Evolutionary conservation across 2,113 vertebrate species (phyloP).

Genomic region (Geothlypis trichas): DNA sequence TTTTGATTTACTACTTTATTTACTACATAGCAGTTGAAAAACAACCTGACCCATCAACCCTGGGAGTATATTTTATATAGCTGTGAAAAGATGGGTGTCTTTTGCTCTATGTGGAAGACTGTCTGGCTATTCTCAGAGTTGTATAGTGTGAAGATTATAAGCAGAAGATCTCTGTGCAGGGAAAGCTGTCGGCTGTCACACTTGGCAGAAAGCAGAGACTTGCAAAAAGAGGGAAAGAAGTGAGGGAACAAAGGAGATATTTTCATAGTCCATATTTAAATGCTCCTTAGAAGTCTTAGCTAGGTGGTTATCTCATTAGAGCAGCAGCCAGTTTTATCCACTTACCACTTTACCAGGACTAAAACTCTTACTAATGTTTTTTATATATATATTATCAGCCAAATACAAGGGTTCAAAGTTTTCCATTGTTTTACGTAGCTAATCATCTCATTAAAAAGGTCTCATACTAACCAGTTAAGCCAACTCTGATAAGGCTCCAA

Average conservation of each 20-base stretch:
- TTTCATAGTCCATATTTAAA: neutral
- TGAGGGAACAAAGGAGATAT: neutral
- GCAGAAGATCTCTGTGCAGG: neutral
- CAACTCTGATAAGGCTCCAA: neutral
- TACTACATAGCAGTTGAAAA: constrained; percentile 33
- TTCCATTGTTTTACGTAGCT: neutral
- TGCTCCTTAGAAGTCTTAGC: neutral
- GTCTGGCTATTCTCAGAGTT: neutral
- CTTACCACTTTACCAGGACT: neutral
- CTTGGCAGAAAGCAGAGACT: neutral
- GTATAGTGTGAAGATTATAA: neutral
- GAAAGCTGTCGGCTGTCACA: neutral
- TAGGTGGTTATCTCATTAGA: neutral
- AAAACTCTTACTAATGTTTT: neutral
- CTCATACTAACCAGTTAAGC: neutral
- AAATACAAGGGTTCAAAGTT: neutral
- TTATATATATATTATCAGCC: neutral
- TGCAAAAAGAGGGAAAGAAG: neutral
- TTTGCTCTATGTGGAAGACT: neutral
- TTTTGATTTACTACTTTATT: constrained; percentile 59
- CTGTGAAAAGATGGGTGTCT: neutral
- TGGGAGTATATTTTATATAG: neutral
- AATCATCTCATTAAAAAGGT: neutral
- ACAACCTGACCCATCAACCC: constrained; percentile 25
- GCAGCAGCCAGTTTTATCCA: neutral